These are phyloP conservation scores for Fragum fragum DNA, from an alignment of 2,888 invertebrate genomes.

Conservation along the genomic window DNA sequence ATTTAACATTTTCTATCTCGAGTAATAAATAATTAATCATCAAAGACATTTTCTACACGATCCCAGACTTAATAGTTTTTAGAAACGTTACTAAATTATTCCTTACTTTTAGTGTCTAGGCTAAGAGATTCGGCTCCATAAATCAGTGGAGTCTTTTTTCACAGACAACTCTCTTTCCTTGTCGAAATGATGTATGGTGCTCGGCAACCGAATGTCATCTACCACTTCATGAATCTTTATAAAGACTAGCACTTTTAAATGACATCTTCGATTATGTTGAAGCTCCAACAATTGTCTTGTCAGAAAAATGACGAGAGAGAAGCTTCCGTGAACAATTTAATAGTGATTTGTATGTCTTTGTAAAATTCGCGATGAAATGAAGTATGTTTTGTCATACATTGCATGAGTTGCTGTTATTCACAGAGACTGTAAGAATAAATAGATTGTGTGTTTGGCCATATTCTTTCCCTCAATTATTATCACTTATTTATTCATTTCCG, in stretches of 20 bases:
- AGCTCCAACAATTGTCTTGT: constrained; percentile 30
- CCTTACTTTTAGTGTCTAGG: constrained; percentile 2
- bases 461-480: too few species aligned
- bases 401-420: constrained; percentile 6
- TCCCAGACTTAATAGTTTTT: constrained; percentile 7
- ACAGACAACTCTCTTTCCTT: constrained; percentile 25
- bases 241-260: constrained; percentile 15
- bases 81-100: constrained; percentile 4
- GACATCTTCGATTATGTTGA: constrained; percentile 16
- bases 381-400: constrained; percentile 6
- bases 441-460: too few species aligned
- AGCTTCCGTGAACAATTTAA: constrained; percentile 2
- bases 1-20: background rate
- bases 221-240: constrained; percentile 24
- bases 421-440: background rate
- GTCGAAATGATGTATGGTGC: constrained; percentile 23
- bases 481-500: too few species aligned
- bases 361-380: constrained; percentile 2
- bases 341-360: constrained; percentile 14
- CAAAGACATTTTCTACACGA: background rate
- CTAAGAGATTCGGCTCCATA: constrained; percentile 6
- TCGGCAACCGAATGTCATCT: background rate
- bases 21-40: constrained; percentile 5
- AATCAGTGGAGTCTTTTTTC: constrained; percentile 2
- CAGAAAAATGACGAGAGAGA: constrained; percentile 2